A percentile compares a stretch with the other conserved stretches of the same genome.
phyloP scores from a whole-genome alignment of 2,797 vertebrate species.

The Gymnoscopelus microlampas region DNA sequence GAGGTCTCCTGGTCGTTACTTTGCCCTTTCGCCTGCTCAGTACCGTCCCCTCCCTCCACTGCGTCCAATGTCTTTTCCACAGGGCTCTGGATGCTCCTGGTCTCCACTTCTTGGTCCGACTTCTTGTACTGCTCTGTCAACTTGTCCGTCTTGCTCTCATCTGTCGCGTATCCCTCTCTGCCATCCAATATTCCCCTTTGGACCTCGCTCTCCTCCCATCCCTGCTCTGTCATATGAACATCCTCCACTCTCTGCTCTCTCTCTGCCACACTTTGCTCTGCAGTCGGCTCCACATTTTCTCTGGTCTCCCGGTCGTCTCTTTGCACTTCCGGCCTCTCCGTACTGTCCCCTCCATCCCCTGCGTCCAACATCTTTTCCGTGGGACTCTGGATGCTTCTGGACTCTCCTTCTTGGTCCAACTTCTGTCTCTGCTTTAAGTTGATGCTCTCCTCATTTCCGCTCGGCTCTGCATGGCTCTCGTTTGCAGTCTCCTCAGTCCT shows the following conservation, averaged over 20 bases:
- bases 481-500: background rate
- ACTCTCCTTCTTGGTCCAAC: background rate
- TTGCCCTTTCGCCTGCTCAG: too few species aligned
- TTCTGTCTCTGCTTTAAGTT: background rate
- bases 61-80: too few species aligned
- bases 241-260: background rate
- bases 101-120: too few species aligned
- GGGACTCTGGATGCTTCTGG: background rate
- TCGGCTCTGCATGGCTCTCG: constrained; percentile 26
- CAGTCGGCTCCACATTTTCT: background rate
- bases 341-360: background rate
- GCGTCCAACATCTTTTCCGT: constrained; percentile 12
- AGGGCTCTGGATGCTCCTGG: too few species aligned
- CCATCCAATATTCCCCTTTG: too few species aligned
- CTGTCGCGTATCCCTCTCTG: too few species aligned
- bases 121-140: too few species aligned
- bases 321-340: constrained; percentile 2
- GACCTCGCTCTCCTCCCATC: background rate
- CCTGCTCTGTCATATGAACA: background rate
- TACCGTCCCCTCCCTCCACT: too few species aligned
- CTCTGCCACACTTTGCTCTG: background rate
- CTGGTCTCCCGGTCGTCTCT: background rate
- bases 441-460: constrained; percentile 1
- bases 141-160: too few species aligned
- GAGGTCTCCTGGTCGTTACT: too few species aligned